A percentile compares a stretch with the other conserved stretches of the same genome.
phyloP scores from a whole-genome alignment of 2,797 vertebrate species.

The Natrix natrix region DNA sequence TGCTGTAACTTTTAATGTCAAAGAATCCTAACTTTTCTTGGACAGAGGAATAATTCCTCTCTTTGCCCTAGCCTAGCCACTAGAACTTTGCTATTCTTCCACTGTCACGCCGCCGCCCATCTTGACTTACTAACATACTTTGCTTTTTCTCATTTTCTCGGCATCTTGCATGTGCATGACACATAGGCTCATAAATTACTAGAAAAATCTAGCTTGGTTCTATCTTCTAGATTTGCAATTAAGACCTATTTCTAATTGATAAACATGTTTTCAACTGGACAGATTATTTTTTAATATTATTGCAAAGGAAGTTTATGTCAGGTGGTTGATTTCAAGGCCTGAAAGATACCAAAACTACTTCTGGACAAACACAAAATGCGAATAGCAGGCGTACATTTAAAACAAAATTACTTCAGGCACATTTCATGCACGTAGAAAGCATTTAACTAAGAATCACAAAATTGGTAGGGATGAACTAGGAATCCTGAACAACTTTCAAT shows the following conservation, averaged over 20 bases:
- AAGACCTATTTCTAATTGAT: conserved; percentile 5
- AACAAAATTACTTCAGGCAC: not conserved
- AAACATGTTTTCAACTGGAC: not conserved
- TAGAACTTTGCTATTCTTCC: not conserved
- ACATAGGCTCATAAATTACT: conserved; percentile 22
- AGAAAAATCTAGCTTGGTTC: not conserved
- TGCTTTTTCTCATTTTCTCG: conserved; percentile 2
- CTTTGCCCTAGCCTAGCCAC: not conserved
- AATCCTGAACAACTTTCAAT: not conserved
- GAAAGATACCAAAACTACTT: not conserved
- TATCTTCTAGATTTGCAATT: not conserved
- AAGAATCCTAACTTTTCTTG: accelerated
- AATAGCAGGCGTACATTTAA: not conserved
- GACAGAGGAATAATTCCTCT: not conserved
- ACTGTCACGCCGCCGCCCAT: not conserved
- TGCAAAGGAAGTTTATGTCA: conserved; percentile 4
- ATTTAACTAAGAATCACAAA: not conserved
- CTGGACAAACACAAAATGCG: not conserved
- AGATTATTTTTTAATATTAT: not conserved
- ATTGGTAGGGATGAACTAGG: not conserved
- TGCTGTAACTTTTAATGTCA: not conserved
- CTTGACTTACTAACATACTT: conserved; percentile 22
- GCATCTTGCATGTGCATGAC: not conserved
- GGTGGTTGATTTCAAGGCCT: conserved; percentile 19
- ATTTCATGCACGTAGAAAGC: not conserved